Evolutionary conservation across 2,113 vertebrate species (phyloP), one percentile per base, ranked within the genome.

Genomic region (Pelvicachromis taeniatus): DNA sequence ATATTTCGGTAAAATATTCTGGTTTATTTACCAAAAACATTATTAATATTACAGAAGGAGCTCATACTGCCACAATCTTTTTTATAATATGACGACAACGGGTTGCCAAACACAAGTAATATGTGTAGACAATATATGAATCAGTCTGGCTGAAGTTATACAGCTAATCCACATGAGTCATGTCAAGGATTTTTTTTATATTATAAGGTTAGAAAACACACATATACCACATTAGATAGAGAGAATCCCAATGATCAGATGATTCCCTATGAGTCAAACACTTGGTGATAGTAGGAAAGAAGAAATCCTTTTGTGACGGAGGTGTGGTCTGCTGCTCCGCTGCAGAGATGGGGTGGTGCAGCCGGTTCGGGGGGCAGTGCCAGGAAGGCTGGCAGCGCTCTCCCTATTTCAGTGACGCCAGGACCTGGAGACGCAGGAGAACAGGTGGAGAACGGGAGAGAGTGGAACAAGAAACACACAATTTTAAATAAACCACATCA

Each of bases 371-470:
- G 56, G 14, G 56, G 17, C 0, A 4, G 1, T 10, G 52, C 4
- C 29, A 59, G 17, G 56, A 59, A 59, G 16, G 26, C 56, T 59
- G 56, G 29, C 29, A 59, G 8, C 3, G 56, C 26, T 33, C 8
- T 59, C 56, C 9, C 56, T 10, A 4, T 6, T 59, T 59, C 56
- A 59, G 56, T 33, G 10, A 59, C 17, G 26, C 16, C 3, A 2
- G 5, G 29, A 59, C 29, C 56, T 59, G 16, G 14, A 31, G 0
- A 14, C 31, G 26, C 0, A 4, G 56, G 56, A 58, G 26, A 58
- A 31, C 56, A 59, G 56, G 26, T 59, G 8, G 14, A 59, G 14
- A 1, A 2, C 26, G 31, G 14, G 17, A 14, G 2, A 26, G 14
- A 59, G 56, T 59, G 8, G 26, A 31, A 10, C 26, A 59, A 59